Conservation (phyloP, 2,113 vertebrate species). For the Arenaria interpres region DNA sequence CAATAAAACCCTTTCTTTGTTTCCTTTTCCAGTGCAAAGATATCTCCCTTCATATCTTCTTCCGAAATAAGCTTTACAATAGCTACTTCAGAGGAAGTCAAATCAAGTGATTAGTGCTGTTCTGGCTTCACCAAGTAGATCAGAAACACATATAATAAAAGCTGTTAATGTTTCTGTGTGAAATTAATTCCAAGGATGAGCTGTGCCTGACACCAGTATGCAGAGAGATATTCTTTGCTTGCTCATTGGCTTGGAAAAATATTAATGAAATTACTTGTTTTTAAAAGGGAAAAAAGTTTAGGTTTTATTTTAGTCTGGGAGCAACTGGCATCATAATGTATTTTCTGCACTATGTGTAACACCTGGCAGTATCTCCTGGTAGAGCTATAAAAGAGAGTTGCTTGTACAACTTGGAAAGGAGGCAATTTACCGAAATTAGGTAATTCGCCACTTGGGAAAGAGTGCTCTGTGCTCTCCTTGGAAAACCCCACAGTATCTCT, state of each 20-base stretch:
- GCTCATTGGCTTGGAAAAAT: not conserved
- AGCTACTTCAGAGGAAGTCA: not conserved
- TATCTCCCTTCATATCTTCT: not conserved
- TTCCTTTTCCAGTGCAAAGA: not conserved
- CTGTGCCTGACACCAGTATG: not conserved
- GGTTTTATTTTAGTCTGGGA: not conserved
- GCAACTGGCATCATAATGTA: not conserved
- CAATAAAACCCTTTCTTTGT: not conserved
- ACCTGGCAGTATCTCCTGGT: slow-evolving; percentile 20
- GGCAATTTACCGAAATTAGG: slow-evolving; percentile 60
- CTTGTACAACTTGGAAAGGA: not conserved
- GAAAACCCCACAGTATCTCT: not conserved
- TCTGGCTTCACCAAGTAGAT: not conserved
- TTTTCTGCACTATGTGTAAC: not conserved
- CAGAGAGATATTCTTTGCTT: not conserved
- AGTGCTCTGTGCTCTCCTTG: not conserved
- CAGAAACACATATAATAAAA: not conserved
- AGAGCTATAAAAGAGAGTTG: slow-evolving; percentile 29
- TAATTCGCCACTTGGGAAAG: slow-evolving; percentile 40
- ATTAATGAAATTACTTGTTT: not conserved
- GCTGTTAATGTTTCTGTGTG: not conserved
- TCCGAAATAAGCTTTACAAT: not conserved
- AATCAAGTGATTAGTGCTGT: not conserved
- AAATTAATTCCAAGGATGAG: not conserved
- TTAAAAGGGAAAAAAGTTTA: not conserved